phyloP scores from a whole-genome alignment of 2,888 invertebrate species.

The Ptychoptera contaminata region DNA sequence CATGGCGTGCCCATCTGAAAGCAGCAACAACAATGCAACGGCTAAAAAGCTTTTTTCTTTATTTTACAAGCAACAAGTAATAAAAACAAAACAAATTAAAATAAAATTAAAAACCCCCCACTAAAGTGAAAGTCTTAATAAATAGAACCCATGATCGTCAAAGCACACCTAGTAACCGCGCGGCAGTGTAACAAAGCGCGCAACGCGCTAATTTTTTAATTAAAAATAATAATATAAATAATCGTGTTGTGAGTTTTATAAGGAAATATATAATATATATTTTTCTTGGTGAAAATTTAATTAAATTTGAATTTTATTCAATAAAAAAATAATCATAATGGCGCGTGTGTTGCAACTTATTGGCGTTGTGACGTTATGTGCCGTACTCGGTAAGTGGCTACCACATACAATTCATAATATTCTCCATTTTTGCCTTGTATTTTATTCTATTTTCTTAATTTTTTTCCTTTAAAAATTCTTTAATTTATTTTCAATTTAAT shows the following conservation, averaged over 20 bases:
- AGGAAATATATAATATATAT: background rate
- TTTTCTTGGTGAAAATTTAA: background rate
- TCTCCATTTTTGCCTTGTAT: too few relatives aligned
- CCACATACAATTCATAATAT: too few relatives aligned
- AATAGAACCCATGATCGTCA: constrained; percentile 30
- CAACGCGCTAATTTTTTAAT: background rate
- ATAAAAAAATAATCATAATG: constrained; percentile 15
- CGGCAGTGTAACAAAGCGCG: constrained; percentile 23
- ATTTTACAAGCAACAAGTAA: background rate
- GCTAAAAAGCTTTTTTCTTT: too few relatives aligned
- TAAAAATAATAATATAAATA: background rate
- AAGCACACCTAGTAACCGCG: constrained; percentile 34
- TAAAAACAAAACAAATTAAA: background rate
- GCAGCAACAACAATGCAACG: too few relatives aligned
- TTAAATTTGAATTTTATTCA: too few relatives aligned
- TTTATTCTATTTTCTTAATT: too few relatives aligned
- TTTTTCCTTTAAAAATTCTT: too few relatives aligned
- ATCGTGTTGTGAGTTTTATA: background rate
- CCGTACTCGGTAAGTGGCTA: constrained; percentile 23
- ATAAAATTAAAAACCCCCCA: constrained; percentile 16
- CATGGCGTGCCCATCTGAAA: too few relatives aligned
- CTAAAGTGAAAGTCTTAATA: constrained; percentile 29
- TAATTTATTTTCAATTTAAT: too few relatives aligned
- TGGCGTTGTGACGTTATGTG: constrained; percentile 25
- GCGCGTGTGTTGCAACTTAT: constrained; percentile 27